These are phyloP conservation scores for Actinemys pallida DNA, from an alignment of 2,113 vertebrate genomes.

Conservation along the genomic window DNA sequence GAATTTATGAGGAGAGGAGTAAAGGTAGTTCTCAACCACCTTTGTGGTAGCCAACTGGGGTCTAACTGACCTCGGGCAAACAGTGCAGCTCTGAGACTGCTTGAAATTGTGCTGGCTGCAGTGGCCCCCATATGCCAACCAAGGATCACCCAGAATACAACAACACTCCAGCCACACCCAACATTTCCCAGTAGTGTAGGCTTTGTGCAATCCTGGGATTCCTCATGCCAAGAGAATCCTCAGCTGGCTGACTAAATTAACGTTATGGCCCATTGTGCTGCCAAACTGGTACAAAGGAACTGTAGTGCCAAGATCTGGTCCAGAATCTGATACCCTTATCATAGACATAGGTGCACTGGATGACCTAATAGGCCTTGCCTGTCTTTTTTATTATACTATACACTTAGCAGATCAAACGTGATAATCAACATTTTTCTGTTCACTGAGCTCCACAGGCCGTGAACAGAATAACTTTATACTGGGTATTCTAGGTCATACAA, in stretches of 20 bases:
- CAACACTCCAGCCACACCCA: background rate
- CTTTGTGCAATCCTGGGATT: background rate
- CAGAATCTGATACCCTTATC: background rate
- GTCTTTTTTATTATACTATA: background rate
- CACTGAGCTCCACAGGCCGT: rapidly evolving
- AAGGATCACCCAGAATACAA: background rate
- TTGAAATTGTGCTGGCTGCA: background rate
- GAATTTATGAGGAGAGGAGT: background rate
- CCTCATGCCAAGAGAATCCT: background rate
- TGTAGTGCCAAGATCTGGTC: background rate
- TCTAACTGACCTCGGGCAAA: background rate
- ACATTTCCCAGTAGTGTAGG: background rate
- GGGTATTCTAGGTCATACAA: background rate
- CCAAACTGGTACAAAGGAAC: background rate
- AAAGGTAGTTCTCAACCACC: background rate
- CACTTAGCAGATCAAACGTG: rapidly evolving
- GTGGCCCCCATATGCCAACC: background rate
- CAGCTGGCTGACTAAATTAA: background rate
- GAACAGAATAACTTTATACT: background rate
- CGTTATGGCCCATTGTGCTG: background rate
- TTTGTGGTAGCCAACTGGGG: background rate
- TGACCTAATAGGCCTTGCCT: background rate
- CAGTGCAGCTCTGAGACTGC: background rate
- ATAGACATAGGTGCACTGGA: background rate
- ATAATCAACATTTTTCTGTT: background rate